Conservation (phyloP, 2,888 invertebrate species). For the Osedax frankpressi region DNA sequence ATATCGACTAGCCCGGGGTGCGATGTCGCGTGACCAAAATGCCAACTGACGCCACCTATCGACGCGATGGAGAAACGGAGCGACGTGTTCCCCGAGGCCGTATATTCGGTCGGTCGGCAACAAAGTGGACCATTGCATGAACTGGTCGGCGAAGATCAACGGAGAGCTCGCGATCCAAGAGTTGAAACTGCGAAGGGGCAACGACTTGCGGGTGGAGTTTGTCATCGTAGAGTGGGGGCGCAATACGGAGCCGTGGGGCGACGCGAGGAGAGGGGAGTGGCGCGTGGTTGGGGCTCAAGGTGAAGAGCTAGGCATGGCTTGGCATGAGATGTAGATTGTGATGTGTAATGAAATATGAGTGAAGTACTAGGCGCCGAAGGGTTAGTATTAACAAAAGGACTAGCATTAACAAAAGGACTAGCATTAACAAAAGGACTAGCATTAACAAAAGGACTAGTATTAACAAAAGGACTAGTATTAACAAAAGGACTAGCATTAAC, state of each 20-base stretch:
- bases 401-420: no score
- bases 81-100: conserved; percentile 50
- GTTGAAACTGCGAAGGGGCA: conserved; percentile 54
- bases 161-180: conserved; percentile 53
- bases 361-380: no score
- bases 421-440: no score
- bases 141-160: conserved; percentile 63
- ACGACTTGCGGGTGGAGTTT: not conserved
- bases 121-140: conserved; percentile 57
- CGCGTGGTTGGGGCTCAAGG: no score
- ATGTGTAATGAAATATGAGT: no score
- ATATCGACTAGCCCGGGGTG: conserved; percentile 30
- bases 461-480: no score
- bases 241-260: conserved; percentile 29
- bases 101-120: conserved; percentile 58
- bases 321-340: no score
- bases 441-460: no score
- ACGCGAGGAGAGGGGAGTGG: conserved; percentile 29
- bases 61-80: conserved; percentile 22
- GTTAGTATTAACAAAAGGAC: no score
- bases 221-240: conserved; percentile 29
- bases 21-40: conserved; percentile 33
- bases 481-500: no score
- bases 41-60: conserved; percentile 25
- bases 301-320: no score